Base-by-base conservation (phyloP, 2,113 vertebrate species). In the Synchiropus splendidus region DNA sequence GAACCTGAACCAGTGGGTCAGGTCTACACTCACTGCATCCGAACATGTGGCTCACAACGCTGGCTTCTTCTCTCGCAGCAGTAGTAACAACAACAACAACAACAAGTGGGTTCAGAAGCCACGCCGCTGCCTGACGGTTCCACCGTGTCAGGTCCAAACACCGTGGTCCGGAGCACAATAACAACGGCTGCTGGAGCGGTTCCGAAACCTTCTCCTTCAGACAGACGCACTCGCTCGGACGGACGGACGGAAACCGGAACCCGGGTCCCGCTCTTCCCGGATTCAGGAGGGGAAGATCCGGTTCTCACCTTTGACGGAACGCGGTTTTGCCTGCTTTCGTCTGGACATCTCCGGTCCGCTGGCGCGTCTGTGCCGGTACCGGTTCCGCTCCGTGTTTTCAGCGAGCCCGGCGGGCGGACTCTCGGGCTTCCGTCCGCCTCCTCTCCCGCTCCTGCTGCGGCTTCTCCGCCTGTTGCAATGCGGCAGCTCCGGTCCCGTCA, bases 241-340 rank as follows among this genome's bases (percentile, higher is more conserved):
- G 4, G 21, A 27, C 4, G 8, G 8, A 4, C 21, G 21, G 8
- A 27, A 4, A 27, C 21, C 21, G 21, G 8, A 8, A 27, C 4
- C 21, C 21, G 21, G 21, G 4, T 5, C 21, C 21, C 4, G 4
- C 21, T n/a, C n/a, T n/a, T n/a, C n/a, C n/a, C n/a, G n/a, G n/a
- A n/a, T n/a, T n/a, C n/a, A n/a, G n/a, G n/a, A n/a, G 21, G 8
- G 21, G 8, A 4, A 37, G 48, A 46, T 21, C 27, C 16, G 11
- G 48, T 62, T 67, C 89, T 91, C 87, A 97, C 92, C 93, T 94
- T 97, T 97, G 51, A 97, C 93, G 64, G 93, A 94, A 67, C 93
- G 92, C 58, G 93, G 93, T 68, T 96, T 97, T 83, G 93, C 92
- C 87, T 96, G 93, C 83, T 97, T 97, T 73, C 93, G 87, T 70